Percentiles rank a stretch among this genome's conserved stretches.
Conservation (phyloP, 2,797 vertebrate species). For the Clarias fuscus region DNA sequence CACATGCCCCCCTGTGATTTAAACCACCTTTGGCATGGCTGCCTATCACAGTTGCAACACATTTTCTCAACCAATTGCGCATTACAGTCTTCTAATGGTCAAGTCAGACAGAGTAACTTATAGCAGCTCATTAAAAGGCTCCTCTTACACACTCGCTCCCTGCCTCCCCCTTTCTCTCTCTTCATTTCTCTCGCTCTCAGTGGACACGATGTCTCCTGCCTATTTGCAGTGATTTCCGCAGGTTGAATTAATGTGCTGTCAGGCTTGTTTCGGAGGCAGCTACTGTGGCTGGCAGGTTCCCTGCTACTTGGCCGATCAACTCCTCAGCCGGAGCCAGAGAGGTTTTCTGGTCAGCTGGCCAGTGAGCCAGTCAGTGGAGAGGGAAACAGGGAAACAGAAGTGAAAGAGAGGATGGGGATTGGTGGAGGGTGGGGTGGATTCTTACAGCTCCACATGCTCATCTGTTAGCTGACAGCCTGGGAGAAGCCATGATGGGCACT, state of each 20-base stretch:
- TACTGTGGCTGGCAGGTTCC: conserved; percentile 71
- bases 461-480: conserved; percentile 70
- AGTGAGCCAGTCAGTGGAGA: conserved; percentile 52
- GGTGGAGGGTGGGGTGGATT: conserved; percentile 55
- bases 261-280: conserved; percentile 73
- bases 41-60: conserved; percentile 60
- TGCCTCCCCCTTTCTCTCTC: conserved; percentile 46
- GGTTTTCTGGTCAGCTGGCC: conserved; percentile 59
- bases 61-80: conserved; percentile 66
- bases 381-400: conserved; percentile 68
- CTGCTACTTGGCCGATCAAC: conserved; percentile 73
- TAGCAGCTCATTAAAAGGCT: conserved; percentile 63
- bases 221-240: conserved; percentile 71
- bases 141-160: conserved; percentile 51
- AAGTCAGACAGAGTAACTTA: conserved; percentile 60
- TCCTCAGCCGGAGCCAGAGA: conserved; percentile 61
- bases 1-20: conserved; percentile 59
- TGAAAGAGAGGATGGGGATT: conserved; percentile 46
- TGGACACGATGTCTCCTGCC: conserved; percentile 66
- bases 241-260: conserved; percentile 81
- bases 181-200: conserved; percentile 55
- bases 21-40: conserved; percentile 59
- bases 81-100: conserved; percentile 62
- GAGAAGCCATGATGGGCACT: conserved; percentile 76
- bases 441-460: conserved; percentile 50